Evolutionary conservation across 2,888 invertebrate species (phyloP), one percentile per base, ranked within the genome.

Genomic region (Phragmatobia fuliginosa): DNA sequence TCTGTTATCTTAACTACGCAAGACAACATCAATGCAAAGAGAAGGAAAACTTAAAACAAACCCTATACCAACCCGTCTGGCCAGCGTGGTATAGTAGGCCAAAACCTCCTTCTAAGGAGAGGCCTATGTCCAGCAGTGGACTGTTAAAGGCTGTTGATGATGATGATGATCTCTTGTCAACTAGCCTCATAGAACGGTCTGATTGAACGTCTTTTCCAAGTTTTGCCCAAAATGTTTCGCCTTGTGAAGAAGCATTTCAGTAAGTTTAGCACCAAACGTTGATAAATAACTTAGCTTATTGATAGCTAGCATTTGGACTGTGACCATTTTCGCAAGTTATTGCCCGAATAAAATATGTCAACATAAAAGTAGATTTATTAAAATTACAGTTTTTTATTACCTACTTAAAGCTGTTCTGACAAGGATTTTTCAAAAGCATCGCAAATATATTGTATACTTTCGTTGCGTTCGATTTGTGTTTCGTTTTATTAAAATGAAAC

Each of bases 291-390:
- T 10, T 28, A 0, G 56, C 16, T 36, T 59, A 38, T 60, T 67
- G 60, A 62, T 49, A 18, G 49, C 14, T 62, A 21, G 64, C 60
- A 66, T 36, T 31, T 21, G 38, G 32, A 60, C 32, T 36, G n/a
- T 10, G 28, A 58, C 31, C 61, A n/a, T 66, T 49, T 60, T 45
- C 21, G 8, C 41, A 33, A 56, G 21, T 45, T 61, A 61, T 62
- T 59, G 25, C 49, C 33, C 32, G 18, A 11, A 70, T 63, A 61
- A 36, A 49, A 62, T 61, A 0, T 64, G 21, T 60, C 25, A 49
- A 18, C n/a, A 36, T 66, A 66, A 66, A 59, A 56, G 25, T 11
- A 10, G 25, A 65, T 68, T 59, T 65, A 63, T 59, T 68, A 38
- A 45, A 28, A 41, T 52, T 25, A n/a, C 6, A 36, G 33, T 28